phyloP scores from a whole-genome alignment of 2,113 vertebrate species.

The Psilopsiagon aurifrons region DNA sequence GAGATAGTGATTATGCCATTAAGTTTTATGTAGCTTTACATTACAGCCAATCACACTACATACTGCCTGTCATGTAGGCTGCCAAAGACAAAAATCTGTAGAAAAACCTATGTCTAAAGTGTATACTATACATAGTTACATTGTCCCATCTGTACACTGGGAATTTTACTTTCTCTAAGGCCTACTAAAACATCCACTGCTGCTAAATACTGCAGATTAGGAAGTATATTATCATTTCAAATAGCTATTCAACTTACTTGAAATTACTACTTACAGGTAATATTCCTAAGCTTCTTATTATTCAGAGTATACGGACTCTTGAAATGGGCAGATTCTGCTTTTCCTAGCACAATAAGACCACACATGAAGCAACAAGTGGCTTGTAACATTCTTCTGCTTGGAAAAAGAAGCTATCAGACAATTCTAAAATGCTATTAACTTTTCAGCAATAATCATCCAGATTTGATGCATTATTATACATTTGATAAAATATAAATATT shows the following conservation, averaged over 20 bases:
- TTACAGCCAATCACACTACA: neutral
- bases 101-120: neutral
- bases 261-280: neutral
- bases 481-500: neutral
- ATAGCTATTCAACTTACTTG: neutral
- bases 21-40: neutral
- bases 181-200: neutral
- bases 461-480: neutral
- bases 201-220: neutral
- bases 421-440: neutral
- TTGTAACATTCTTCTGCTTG: neutral
- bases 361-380: neutral
- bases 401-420: neutral
- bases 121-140: neutral
- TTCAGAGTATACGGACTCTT: neutral
- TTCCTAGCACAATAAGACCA: neutral
- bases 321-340: neutral
- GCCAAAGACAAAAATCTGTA: neutral
- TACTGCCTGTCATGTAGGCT: neutral
- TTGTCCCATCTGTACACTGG: neutral
- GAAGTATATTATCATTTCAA: neutral
- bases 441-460: neutral
- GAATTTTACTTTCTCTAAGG: neutral
- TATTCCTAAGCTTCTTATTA: neutral
- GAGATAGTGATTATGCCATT: neutral